Percentiles rank a stretch among this genome's conserved stretches.
phyloP scores from a whole-genome alignment of 1,140 invertebrate genomes.

The Melanaphis sacchari region DNA sequence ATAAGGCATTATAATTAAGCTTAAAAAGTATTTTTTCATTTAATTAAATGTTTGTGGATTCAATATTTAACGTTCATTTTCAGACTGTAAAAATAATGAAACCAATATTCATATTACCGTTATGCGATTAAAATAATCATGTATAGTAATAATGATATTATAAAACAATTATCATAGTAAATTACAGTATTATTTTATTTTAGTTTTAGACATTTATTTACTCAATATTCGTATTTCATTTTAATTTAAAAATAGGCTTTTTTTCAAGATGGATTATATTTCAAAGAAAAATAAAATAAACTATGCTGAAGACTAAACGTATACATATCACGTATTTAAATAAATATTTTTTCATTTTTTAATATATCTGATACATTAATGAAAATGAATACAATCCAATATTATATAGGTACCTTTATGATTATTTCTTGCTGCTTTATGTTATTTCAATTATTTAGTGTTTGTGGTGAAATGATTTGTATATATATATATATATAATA shows the following conservation, averaged over 20 bases:
- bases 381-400: neutral
- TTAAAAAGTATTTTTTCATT: neutral
- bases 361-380: neutral
- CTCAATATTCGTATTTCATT: neutral
- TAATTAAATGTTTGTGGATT: neutral
- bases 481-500: too few species aligned
- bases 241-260: neutral
- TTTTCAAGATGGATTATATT: neutral
- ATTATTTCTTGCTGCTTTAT: constrained; percentile 18
- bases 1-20: neutral
- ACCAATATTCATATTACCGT: neutral
- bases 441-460: neutral
- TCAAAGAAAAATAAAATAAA: neutral
- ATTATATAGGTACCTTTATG: neutral
- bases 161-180: neutral
- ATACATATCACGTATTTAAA: neutral
- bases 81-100: neutral
- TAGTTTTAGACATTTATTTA: neutral
- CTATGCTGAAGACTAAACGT: neutral
- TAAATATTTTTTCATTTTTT: neutral
- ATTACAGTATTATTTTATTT: neutral
- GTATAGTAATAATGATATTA: neutral
- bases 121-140: neutral
- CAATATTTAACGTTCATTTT: neutral
- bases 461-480: neutral